Conservation (phyloP, 2,797 vertebrate genomes). For the Pseudomugil gertrudae region DNA sequence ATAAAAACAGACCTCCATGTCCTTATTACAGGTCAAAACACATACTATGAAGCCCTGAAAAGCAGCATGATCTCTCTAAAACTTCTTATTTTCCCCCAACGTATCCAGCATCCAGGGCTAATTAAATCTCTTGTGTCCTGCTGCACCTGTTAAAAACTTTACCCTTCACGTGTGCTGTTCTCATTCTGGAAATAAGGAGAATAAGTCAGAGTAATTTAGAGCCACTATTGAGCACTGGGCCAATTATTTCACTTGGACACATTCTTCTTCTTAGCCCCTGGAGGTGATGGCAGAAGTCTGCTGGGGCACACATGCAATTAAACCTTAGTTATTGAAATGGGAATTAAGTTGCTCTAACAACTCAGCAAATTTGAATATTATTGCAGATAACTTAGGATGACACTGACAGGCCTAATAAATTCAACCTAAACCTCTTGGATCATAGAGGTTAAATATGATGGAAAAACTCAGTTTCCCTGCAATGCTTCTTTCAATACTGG, state of each 20-base stretch:
- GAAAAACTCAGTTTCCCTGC: conserved; percentile 1
- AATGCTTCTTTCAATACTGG: conserved; percentile 1
- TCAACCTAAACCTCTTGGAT: conserved; percentile 33
- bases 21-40: conserved; percentile 38
- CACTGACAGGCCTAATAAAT: conserved; percentile 20
- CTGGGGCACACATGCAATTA: conserved; percentile 64
- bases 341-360: conserved; percentile 62
- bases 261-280: conserved; percentile 48
- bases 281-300: conserved; percentile 45
- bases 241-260: conserved; percentile 77
- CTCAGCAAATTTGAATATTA: conserved; percentile 75
- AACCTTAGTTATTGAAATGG: conserved; percentile 56
- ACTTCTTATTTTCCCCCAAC: conserved; percentile 29
- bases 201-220: conserved; percentile 55
- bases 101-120: conserved; percentile 49
- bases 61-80: conserved; percentile 19
- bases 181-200: conserved; percentile 46
- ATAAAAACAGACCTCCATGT: conserved; percentile 34
- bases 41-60: conserved; percentile 28
- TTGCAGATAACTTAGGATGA: conserved; percentile 68
- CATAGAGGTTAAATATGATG: conserved; percentile 18
- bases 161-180: conserved; percentile 37
- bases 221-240: conserved; percentile 57
- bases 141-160: conserved; percentile 51
- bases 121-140: conserved; percentile 67